Base-by-base conservation (phyloP, 2,888 invertebrate genomes). In the Clepsis dumicolana region DNA sequence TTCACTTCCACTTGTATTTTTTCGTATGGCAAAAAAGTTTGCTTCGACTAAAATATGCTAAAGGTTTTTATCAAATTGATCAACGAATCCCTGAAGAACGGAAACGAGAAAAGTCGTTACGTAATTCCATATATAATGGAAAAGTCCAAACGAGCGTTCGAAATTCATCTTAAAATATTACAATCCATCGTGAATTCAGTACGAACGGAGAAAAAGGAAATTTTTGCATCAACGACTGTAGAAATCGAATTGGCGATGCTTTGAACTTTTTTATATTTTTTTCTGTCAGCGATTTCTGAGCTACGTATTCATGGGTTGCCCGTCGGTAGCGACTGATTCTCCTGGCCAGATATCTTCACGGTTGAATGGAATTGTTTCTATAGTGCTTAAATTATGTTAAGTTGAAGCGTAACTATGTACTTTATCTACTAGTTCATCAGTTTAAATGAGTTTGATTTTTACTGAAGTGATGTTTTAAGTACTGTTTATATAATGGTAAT, bases 201-300 rank as follows among this genome's bases (percentile, higher is more conserved):
- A 57, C 63, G 63, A 63, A 41, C 38, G 32, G 64, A 59, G 68
- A 64, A 67, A 59, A 67, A 75, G 75, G 78, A 73, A 74, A 77
- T 79, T 80, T 79, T 80, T 82, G 84, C 85, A 79, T 80, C 83
- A 74, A 72, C 80, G 84, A 78, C 77, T 82, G 78, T 71, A 77
- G 70, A 82, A 84, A 84, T 86, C 77, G 80, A 80, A 81, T 82
- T 77, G 75, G 70, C 63, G 57, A 63, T 24, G 50, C 68, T 68
- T 68, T 68, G 68, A 59, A 41, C 52, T 44, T 41, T 63, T 61
- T 63, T 62, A 62, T 62, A 59, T 66, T 67, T 67, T 62, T 61
- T 66, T 32, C n/a, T 64, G 67, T 63, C 68, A 68, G 71, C 61
- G 50, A 56, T 68, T 68, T 64, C 64, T 32, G 52, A 63, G 59